Percentiles rank a stretch among this genome's conserved stretches.
phyloP scores from a whole-genome alignment of 2,797 vertebrate genomes.

The Centropyge bicolor region DNA sequence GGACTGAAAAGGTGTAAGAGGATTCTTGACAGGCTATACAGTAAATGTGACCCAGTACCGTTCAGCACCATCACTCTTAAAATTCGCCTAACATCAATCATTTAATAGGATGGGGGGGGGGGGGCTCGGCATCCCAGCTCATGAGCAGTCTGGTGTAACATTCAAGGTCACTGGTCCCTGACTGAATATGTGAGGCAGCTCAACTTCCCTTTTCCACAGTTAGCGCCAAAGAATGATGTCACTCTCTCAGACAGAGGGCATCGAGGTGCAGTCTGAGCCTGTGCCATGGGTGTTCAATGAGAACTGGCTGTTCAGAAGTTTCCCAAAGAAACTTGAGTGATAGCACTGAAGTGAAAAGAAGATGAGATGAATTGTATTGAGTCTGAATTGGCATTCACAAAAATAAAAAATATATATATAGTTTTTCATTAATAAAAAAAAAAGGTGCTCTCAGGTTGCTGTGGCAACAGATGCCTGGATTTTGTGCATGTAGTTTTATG shows the following conservation, averaged over 20 bases:
- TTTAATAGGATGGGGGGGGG: slow-evolving; percentile 48
- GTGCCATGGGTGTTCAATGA: slow-evolving; percentile 23
- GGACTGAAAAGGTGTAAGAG: slow-evolving; percentile 35
- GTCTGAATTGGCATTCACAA: neutral
- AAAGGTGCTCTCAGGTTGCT: slow-evolving; percentile 42
- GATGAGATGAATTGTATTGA: neutral
- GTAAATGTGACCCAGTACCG: slow-evolving; percentile 50
- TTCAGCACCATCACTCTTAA: slow-evolving; percentile 48
- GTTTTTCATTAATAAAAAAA: slow-evolving; percentile 29
- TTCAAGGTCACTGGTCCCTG: slow-evolving; percentile 68
- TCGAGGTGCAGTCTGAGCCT: slow-evolving; percentile 1
- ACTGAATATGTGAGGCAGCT: slow-evolving; percentile 68
- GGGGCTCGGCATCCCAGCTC: slow-evolving; percentile 21
- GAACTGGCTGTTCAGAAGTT: neutral
- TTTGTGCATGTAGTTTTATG: slow-evolving; percentile 12
- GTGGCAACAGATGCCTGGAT: slow-evolving; percentile 58
- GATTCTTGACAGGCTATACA: slow-evolving; percentile 51
- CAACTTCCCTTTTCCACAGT: slow-evolving; percentile 78
- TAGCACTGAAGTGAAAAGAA: neutral
- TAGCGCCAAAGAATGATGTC: slow-evolving; percentile 72
- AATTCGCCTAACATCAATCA: slow-evolving; percentile 71
- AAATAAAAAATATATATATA: neutral
- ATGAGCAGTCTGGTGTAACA: slow-evolving; percentile 43
- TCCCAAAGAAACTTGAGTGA: neutral
- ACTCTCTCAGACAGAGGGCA: slow-evolving; percentile 44